These are phyloP conservation scores for Neodon shergylaensis DNA, from an alignment of 2,113 vertebrate genomes.

Conservation along the genomic window DNA sequence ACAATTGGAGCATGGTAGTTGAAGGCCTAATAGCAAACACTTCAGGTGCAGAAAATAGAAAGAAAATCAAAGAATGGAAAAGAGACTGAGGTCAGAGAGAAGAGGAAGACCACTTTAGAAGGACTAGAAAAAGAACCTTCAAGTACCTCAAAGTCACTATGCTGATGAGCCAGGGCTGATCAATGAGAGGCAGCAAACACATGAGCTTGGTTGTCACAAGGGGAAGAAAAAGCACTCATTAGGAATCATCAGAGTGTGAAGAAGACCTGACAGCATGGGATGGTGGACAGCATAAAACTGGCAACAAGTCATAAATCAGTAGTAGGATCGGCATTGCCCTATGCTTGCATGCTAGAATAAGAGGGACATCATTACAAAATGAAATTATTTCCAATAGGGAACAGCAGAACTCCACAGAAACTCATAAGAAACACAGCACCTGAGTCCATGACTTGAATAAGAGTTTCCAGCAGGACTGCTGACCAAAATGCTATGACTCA, in stretches of 20 bases:
- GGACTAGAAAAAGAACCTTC: not conserved
- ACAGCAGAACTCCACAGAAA: too few relatives aligned
- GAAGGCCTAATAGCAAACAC: not conserved
- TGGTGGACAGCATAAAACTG: not conserved
- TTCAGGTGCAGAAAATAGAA: not conserved
- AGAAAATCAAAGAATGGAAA: not conserved
- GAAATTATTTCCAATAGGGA: too few relatives aligned
- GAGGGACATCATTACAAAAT: not conserved
- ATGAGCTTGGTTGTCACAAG: not conserved
- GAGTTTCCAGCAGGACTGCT: fast-evolving
- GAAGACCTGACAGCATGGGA: too few relatives aligned
- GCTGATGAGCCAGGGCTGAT: not conserved
- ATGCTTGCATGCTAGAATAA: fast-evolving
- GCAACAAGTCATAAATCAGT: not conserved
- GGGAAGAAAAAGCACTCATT: too few relatives aligned
- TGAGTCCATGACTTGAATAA: not conserved
- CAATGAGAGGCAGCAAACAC: not conserved
- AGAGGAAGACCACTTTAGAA: not conserved
- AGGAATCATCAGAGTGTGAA: not conserved
- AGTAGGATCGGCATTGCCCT: too few relatives aligned
- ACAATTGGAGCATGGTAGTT: too few relatives aligned
- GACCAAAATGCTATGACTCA: not conserved
- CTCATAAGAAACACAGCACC: not conserved
- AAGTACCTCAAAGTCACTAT: not conserved
- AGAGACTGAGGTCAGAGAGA: not conserved